Evolutionary conservation across 2,888 invertebrate species (phyloP).

Genomic region (Drosophila affinis): DNA sequence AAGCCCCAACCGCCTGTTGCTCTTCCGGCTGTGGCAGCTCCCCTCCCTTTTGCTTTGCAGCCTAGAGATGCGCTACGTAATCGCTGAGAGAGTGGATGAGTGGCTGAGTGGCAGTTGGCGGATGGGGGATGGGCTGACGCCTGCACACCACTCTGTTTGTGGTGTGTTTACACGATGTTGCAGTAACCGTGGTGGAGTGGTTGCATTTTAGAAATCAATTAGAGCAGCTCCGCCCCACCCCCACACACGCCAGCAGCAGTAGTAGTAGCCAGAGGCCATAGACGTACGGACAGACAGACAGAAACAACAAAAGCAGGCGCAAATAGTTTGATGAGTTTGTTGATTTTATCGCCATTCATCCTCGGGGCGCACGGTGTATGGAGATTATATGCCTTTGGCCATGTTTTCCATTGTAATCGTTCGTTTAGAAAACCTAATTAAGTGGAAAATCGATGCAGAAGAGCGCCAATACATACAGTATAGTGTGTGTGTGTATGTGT

Average conservation of each 20-base stretch:
- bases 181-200: constrained; percentile 15
- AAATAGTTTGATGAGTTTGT: constrained; percentile 41
- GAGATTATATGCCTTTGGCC: constrained; percentile 51
- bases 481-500: no score
- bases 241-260: constrained; percentile 1
- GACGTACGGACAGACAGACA: neutral
- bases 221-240: constrained; percentile 51
- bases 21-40: constrained; percentile 22
- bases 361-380: constrained; percentile 20
- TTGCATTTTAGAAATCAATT: constrained; percentile 66
- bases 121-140: constrained; percentile 5
- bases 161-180: constrained; percentile 22
- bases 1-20: constrained; percentile 26
- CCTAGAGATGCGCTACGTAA: constrained; percentile 19
- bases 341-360: constrained; percentile 46
- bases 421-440: constrained; percentile 67
- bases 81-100: neutral
- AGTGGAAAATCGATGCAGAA: constrained; percentile 67
- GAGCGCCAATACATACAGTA: constrained; percentile 1
- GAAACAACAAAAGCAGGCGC: constrained; percentile 14
- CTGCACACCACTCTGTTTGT: constrained; percentile 58
- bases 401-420: constrained; percentile 41
- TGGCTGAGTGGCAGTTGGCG: neutral
- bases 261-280: neutral
- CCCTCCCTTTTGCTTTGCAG: neutral